These are phyloP conservation scores for Nephrocerus scutellatus DNA, from an alignment of 2,888 invertebrate species.

Conservation along the genomic window DNA sequence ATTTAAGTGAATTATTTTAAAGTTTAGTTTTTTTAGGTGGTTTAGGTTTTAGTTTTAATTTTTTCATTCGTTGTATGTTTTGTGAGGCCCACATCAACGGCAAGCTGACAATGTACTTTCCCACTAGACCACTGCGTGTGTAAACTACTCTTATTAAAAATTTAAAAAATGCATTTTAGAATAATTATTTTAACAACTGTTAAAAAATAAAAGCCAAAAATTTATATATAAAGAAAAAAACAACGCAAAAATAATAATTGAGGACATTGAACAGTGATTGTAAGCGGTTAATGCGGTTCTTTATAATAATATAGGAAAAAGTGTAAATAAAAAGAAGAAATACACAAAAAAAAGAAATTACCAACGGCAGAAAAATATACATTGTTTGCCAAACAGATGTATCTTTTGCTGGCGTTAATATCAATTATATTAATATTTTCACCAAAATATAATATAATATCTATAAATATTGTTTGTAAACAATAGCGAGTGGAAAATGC, in stretches of 20 bases:
- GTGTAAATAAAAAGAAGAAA: slow-evolving; percentile 12
- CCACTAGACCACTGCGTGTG: slow-evolving; percentile 49
- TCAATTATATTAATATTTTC: too few relatives aligned
- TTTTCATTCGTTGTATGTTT: slow-evolving; percentile 20
- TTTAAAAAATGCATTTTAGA: slow-evolving; percentile 41
- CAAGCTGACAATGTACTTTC: slow-evolving; percentile 56
- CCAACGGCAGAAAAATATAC: slow-evolving; percentile 1
- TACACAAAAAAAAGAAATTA: slow-evolving; percentile 3
- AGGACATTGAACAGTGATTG: too few relatives aligned
- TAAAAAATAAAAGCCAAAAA: too few relatives aligned
- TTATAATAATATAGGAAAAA: slow-evolving; percentile 5
- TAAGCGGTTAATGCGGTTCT: too few relatives aligned
- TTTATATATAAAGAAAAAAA: too few relatives aligned
- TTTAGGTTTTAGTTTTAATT: slow-evolving; percentile 12
- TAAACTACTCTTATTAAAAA: slow-evolving; percentile 49
- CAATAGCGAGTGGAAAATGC: slow-evolving; percentile 29
- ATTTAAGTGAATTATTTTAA: too few relatives aligned
- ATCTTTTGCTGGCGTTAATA: too few relatives aligned
- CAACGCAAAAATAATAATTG: too few relatives aligned
- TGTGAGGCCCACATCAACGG: slow-evolving; percentile 61
- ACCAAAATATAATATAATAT: too few relatives aligned
- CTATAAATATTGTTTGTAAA: slow-evolving; percentile 12
- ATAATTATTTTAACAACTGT: background rate
- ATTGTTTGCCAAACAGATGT: too few relatives aligned
- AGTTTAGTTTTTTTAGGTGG: slow-evolving; percentile 1